phyloP scores from a whole-genome alignment of 2,113 vertebrate genomes.

The Catharus fuscescens region DNA sequence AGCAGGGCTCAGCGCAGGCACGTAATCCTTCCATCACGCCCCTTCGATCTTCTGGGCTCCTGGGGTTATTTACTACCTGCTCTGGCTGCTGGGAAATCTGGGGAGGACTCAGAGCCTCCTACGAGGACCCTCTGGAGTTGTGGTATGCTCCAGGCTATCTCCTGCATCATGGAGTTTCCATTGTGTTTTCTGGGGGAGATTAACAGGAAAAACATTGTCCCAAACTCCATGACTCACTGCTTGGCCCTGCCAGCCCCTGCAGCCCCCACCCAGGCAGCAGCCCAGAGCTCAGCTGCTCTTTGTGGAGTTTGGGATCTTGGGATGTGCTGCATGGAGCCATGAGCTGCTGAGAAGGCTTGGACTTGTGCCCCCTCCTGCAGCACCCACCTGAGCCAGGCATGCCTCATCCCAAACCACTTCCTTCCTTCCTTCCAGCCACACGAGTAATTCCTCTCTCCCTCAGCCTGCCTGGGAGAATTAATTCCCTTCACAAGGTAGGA shows the following conservation, averaged over 20 bases:
- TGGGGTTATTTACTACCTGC: conserved; percentile 48
- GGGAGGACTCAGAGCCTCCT: neutral
- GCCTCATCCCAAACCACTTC: neutral
- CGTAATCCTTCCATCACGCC: neutral
- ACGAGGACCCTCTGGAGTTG: neutral
- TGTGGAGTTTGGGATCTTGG: neutral
- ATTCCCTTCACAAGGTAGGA: conserved; percentile 1
- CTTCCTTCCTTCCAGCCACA: neutral
- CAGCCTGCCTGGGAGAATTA: neutral
- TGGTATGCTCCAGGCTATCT: conserved; percentile 31
- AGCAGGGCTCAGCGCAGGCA: neutral
- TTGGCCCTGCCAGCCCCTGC: neutral
- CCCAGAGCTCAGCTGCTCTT: neutral
- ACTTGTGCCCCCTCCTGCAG: neutral
- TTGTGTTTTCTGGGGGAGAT: conserved; percentile 30
- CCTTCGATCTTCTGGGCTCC: neutral
- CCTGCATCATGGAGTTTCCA: conserved; percentile 16
- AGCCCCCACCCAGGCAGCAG: neutral
- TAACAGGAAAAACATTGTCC: conserved; percentile 23
- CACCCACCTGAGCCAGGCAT: neutral
- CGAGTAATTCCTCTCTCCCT: neutral
- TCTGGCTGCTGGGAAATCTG: neutral
- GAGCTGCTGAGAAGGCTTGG: neutral
- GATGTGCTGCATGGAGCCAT: neutral
- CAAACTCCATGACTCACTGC: neutral